Conservation (phyloP, 2,113 vertebrate genomes). For the Lophochroa leadbeateri region DNA sequence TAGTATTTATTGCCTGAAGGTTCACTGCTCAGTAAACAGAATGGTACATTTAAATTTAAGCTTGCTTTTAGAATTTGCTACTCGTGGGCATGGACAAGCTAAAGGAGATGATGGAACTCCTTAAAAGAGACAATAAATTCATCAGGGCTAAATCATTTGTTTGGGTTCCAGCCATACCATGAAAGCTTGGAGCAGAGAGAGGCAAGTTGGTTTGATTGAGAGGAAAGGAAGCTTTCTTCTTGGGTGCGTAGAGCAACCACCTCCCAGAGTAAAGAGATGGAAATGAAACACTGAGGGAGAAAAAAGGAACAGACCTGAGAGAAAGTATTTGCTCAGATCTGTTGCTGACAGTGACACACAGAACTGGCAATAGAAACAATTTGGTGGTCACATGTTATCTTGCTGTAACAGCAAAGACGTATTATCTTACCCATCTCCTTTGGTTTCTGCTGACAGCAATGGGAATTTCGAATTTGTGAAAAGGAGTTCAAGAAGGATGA, state of each 20-base stretch:
- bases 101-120: constrained; percentile 16
- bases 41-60: constrained; percentile 53
- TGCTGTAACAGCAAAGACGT: neutral
- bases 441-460: neutral
- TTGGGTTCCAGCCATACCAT: neutral
- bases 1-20: constrained; percentile 52
- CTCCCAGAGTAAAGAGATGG: neutral
- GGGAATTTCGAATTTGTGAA: neutral
- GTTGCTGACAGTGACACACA: neutral
- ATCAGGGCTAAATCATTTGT: constrained; percentile 4
- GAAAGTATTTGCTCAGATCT: neutral
- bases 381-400: neutral
- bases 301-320: neutral
- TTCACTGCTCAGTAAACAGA: constrained; percentile 33
- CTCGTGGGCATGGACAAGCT: neutral
- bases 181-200: neutral
- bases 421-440: neutral
- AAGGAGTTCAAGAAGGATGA: neutral
- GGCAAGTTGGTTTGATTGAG: neutral
- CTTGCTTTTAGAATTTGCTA: constrained; percentile 25
- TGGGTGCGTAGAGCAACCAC: neutral
- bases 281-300: neutral
- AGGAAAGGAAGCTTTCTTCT: neutral
- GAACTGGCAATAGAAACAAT: neutral
- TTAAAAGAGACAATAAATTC: constrained; percentile 8